These are phyloP conservation scores for Spodoptera littoralis DNA, from an alignment of 2,888 invertebrate species.

Conservation along the genomic window DNA sequence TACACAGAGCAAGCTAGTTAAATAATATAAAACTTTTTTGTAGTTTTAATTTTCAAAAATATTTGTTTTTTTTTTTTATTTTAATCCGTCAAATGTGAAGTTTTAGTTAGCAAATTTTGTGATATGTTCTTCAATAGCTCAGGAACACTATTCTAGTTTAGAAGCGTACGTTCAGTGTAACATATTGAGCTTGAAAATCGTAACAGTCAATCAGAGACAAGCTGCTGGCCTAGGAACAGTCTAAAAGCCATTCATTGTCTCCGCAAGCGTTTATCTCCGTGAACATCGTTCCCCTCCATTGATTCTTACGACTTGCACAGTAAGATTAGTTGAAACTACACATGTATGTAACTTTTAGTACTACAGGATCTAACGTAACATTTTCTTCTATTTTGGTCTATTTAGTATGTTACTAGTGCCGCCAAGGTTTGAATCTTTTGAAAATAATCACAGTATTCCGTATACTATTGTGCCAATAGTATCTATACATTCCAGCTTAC, in stretches of 20 bases:
- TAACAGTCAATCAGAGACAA: slow-evolving; percentile 42
- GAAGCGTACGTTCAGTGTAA: slow-evolving; percentile 5
- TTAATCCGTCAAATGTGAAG: too few relatives aligned
- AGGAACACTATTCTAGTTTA: not conserved
- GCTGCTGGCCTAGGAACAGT: slow-evolving; percentile 22
- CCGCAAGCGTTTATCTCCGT: slow-evolving; percentile 29
- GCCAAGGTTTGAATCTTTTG: too few relatives aligned
- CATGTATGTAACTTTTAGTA: not conserved
- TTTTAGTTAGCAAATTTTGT: too few relatives aligned
- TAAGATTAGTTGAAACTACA: slow-evolving; percentile 22
- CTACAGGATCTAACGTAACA: not conserved
- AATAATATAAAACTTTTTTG: too few relatives aligned
- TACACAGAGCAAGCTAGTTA: too few relatives aligned
- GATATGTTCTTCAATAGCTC: too few relatives aligned
- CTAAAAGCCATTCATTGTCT: slow-evolving; percentile 32
- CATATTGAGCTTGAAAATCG: slow-evolving; percentile 24
- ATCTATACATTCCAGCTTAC: too few relatives aligned
- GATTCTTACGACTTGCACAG: slow-evolving; percentile 39
- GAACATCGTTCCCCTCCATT: slow-evolving; percentile 35
- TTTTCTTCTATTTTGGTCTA: not conserved
- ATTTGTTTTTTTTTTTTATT: too few relatives aligned
- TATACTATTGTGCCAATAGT: too few relatives aligned
- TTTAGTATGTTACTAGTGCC: too few relatives aligned
- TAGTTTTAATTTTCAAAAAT: too few relatives aligned
- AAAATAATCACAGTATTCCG: too few relatives aligned